These are phyloP conservation scores for Dermochelys coriacea DNA, from an alignment of 2,797 vertebrate genomes.

Conservation along the genomic window DNA sequence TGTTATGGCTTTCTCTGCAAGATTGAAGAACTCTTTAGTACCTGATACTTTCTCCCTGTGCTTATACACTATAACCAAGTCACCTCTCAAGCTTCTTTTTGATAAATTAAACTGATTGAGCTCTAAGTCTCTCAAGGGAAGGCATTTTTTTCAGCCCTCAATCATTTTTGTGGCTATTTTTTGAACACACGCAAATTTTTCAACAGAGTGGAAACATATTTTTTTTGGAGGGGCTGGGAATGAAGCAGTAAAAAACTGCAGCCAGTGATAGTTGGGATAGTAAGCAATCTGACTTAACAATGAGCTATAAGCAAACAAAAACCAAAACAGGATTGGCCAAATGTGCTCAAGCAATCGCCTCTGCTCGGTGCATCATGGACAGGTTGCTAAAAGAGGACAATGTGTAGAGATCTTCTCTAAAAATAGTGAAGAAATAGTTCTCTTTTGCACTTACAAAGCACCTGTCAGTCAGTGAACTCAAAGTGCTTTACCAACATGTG, in stretches of 20 bases:
- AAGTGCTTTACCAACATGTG: not conserved
- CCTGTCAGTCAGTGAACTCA: not conserved
- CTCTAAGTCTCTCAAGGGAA: not conserved
- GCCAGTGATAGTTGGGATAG: not conserved
- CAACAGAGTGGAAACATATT: not conserved
- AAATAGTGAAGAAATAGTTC: not conserved
- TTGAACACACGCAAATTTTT: not conserved
- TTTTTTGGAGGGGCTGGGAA: not conserved
- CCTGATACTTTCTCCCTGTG: not conserved
- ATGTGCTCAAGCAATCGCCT: not conserved
- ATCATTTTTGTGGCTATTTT: not conserved
- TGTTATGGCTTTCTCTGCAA: not conserved
- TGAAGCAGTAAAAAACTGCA: not conserved
- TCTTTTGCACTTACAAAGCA: not conserved
- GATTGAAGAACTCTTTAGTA: not conserved
- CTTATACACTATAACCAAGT: not conserved
- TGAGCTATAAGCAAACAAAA: not conserved
- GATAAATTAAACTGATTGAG: not conserved
- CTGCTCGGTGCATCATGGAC: not conserved
- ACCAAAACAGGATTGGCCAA: not conserved
- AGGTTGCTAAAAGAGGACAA: not conserved
- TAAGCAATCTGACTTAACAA: not conserved
- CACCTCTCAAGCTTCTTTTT: not conserved
- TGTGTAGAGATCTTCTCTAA: not conserved
- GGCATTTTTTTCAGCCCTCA: not conserved